phyloP scores from a whole-genome alignment of 2,797 vertebrate species.

The Sebastes diploproa region DNA sequence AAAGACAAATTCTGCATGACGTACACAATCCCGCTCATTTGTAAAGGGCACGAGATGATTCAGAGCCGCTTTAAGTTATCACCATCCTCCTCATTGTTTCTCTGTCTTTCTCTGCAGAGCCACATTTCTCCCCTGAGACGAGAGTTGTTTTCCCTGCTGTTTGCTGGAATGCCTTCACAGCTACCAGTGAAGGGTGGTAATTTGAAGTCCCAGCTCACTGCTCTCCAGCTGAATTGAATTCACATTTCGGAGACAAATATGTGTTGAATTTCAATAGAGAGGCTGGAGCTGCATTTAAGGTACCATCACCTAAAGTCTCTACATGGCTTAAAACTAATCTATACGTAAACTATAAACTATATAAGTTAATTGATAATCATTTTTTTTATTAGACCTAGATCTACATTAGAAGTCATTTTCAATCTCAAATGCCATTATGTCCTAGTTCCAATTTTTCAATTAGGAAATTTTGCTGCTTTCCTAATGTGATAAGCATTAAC shows the following conservation, averaged over 20 bases:
- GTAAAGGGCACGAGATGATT: constrained; percentile 8
- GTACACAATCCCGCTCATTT: constrained; percentile 24
- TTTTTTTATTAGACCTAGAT: no score
- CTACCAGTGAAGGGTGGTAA: constrained; percentile 48
- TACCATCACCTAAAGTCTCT: not conserved
- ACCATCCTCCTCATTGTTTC: constrained; percentile 12
- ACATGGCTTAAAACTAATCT: not conserved
- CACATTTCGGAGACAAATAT: constrained; percentile 49
- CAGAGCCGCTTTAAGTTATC: constrained; percentile 2
- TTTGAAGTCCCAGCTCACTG: constrained; percentile 39
- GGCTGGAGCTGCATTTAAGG: not conserved
- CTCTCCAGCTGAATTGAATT: constrained; percentile 36
- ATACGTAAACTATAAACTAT: no score
- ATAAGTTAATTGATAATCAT: no score
- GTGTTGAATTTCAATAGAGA: constrained; percentile 27
- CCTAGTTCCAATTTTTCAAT: not conserved
- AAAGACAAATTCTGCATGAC: constrained; percentile 17
- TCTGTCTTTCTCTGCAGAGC: constrained; percentile 9
- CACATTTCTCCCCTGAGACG: constrained; percentile 18
- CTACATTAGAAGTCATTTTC: not conserved
- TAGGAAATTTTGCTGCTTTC: not conserved
- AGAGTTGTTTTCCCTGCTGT: constrained; percentile 49
- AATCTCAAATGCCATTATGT: no score
- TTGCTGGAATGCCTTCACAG: constrained; percentile 66
- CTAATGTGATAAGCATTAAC: not conserved